Conservation (phyloP, 2,888 invertebrate species). For the Hetaerina titia region DNA sequence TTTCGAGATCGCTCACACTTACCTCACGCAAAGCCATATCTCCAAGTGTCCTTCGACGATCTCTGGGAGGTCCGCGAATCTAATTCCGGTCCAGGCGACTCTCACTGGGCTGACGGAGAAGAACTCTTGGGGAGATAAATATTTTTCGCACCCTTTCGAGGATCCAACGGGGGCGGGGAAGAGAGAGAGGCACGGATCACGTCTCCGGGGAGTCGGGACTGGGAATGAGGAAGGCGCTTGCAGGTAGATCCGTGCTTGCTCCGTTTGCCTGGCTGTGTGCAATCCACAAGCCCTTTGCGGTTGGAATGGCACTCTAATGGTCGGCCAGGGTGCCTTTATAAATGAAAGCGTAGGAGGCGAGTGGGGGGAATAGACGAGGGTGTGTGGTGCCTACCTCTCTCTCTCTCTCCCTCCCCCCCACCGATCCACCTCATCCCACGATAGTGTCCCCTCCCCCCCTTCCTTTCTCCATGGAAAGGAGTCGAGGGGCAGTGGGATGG, state of each 20-base stretch:
- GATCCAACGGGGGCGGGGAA: too few relatives aligned
- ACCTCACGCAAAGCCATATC: slow-evolving; percentile 9
- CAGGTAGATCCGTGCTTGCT: neutral
- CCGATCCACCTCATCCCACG: neutral
- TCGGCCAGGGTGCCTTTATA: neutral
- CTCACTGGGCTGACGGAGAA: too few relatives aligned
- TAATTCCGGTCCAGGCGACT: too few relatives aligned
- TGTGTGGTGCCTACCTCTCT: neutral
- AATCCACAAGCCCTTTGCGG: neutral
- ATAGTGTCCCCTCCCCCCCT: neutral
- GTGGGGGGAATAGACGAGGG: neutral
- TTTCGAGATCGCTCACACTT: neutral
- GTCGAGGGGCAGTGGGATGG: neutral
- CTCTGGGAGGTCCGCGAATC: too few relatives aligned
- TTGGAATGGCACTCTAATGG: neutral
- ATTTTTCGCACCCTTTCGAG: too few relatives aligned
- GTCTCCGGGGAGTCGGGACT: neutral
- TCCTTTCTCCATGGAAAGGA: neutral
- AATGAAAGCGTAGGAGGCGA: neutral
- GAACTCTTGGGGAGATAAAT: too few relatives aligned
- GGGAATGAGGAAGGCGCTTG: too few relatives aligned
- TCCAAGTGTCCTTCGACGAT: neutral
- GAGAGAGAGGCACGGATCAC: neutral
- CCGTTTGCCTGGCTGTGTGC: neutral
- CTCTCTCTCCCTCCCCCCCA: neutral